Evolutionary conservation across 2,888 invertebrate genomes (phyloP), one percentile per base, ranked within the genome.

Genomic region (Gymnosoma rotundatum): DNA sequence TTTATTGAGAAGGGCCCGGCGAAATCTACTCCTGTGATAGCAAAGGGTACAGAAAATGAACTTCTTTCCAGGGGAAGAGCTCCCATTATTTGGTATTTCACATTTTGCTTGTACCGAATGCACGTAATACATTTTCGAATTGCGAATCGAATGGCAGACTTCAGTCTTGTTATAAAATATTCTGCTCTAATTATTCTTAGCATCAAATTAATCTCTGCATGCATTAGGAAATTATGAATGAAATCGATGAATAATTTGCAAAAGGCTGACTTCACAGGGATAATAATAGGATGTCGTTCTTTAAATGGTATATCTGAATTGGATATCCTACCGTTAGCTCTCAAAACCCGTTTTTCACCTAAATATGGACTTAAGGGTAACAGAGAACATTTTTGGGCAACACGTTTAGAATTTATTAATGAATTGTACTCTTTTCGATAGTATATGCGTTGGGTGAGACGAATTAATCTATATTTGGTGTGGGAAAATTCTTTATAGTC

Each of bases 151-250:
- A 4, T 25, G 25, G 25, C 1, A 25, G 25, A 25, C 25, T 4
- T 25, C 25, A 25, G 4, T 25, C 25, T 1, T 0, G 76, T 50
- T 5, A 83, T 45, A 42, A 64, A 86, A 38, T 80, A 83, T 6
- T 67, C 79, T 10, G 42, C 54, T 7, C 75, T 25, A 3, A 79
- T 58, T 0, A 72, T 20, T 5, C 66, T 5, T 0, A 79, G 9
- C 82, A 86, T 82, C 4, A 82, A 52, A 21, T 61, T 70, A 25
- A 56, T 63, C 52, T 78, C 72, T 4, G 82, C 83, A n/a, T 82
- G 80, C 10, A 83, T 52, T 0, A 79, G 64, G 12, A 86, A 36
- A 1, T 73, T 20, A 21, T 86, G 84, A 0, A 61, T 20, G 16
- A 83, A 78, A 9, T 64, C 14, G 0, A 86, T 21, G 48, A 64